phyloP scores from a whole-genome alignment of 2,113 vertebrate genomes.

The Solea solea region DNA sequence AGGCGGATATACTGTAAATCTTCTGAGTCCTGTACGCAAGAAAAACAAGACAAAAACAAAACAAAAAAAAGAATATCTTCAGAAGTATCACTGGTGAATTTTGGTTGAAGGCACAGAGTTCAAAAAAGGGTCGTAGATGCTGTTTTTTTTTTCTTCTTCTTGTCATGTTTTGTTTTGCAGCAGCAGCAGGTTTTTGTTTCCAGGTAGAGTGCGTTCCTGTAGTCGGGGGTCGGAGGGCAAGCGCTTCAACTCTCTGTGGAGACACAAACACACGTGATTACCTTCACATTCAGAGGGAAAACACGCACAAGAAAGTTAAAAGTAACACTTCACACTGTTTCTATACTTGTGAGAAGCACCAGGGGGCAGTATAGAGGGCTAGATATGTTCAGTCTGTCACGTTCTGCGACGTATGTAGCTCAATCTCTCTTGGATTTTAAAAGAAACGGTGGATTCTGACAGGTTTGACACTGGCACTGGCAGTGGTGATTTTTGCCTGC shows the following conservation, averaged over 20 bases:
- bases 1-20: conserved; percentile 12
- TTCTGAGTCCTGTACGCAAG: conserved; percentile 27
- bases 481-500: too few relatives aligned
- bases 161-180: not conserved
- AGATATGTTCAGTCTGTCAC: too few relatives aligned
- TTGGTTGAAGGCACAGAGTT: conserved; percentile 79
- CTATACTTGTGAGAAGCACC: too few relatives aligned
- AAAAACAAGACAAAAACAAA: not conserved
- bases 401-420: too few relatives aligned
- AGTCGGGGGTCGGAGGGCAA: conserved; percentile 38
- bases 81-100: conserved; percentile 56
- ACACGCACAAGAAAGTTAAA: too few relatives aligned
- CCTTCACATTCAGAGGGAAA: too few relatives aligned
- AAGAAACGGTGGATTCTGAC: too few relatives aligned
- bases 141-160: conserved; percentile 11
- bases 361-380: too few relatives aligned
- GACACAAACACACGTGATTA: conserved; percentile 12
- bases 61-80: conserved; percentile 12
- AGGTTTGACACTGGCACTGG: too few relatives aligned
- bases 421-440: too few relatives aligned
- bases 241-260: conserved; percentile 51
- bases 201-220: conserved; percentile 1
- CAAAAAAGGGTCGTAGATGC: conserved; percentile 47
- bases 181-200: not conserved
- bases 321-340: too few relatives aligned